Conservation (phyloP, 2,797 vertebrate genomes). For the Melopsittacus undulatus region DNA sequence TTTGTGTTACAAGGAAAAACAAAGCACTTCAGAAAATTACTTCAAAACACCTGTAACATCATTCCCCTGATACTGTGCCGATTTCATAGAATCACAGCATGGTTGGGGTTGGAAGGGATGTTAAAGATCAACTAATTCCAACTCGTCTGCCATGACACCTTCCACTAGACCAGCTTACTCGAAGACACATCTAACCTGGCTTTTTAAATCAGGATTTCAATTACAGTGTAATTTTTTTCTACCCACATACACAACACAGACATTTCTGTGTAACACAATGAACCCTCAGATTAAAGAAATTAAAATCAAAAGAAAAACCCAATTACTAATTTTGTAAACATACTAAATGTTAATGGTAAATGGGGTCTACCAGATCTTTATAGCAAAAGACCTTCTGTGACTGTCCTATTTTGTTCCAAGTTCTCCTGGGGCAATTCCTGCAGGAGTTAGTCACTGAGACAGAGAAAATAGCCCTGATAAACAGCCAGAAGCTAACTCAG, state of each 20-base stretch:
- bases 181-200: background rate
- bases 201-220: background rate
- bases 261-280: background rate
- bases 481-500: background rate
- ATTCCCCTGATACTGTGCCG: background rate
- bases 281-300: background rate
- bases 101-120: background rate
- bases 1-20: rapidly evolving
- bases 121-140: background rate
- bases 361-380: background rate
- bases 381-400: background rate
- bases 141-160: background rate
- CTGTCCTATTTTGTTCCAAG: background rate
- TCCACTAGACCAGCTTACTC: background rate
- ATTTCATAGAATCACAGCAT: background rate
- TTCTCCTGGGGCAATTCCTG: background rate
- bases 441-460: background rate
- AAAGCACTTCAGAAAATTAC: background rate
- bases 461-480: background rate
- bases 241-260: background rate
- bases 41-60: background rate
- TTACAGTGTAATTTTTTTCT: background rate
- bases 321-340: background rate
- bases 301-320: background rate
- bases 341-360: background rate